Evolutionary conservation across 1,140 invertebrate species (phyloP), one percentile per base, ranked within the genome.

Genomic region (Akabosia matsudoensis): DNA sequence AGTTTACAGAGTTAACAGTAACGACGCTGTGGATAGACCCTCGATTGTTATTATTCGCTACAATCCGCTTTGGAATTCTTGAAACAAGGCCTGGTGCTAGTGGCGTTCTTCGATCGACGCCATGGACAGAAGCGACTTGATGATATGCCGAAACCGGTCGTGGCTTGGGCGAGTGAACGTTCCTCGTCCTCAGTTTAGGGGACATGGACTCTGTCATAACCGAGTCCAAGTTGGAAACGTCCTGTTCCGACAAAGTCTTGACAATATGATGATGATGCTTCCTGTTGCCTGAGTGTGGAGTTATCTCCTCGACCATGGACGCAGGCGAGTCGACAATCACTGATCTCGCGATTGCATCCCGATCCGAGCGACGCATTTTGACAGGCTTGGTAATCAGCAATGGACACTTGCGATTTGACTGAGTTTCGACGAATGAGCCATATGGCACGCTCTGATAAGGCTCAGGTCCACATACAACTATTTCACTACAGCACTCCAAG

Each of bases 161-260:
- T 7, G 79, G 77, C 30, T 71, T 74, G 14, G 75, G 33, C 2
- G 77, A 75, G 34, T 75, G 75, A 14, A 24, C 22, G 22, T 24
- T 18, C 1, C 71, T n/a, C 0, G 70, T 54, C 33, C 78, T 54
- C 0, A 76, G 70, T 22, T 71, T 73, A 2, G 77, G 67, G 16
- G 54, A 54, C 61, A 67, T 67, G 24, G 61, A 67, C 28, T 67
- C 61, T 10, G 3, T 30, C 61, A 67, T 67, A 10, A 30, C 10
- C 26, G 61, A 67, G n/a, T 72, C 70, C 18, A 74, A 73, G n/a
- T 71, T 75, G 7, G 76, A 80, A 3, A 80, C 79, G 73, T 80
- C 75, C 70, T 80, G 76, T 64, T 81, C 80, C 26, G 80, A 81
- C 28, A 79, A 75, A 13, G 80, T 81, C 70, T 81, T 81, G 51